Evolutionary conservation across 2,888 invertebrate species (phyloP).

Genomic region (Philhelius pedissequus): DNA sequence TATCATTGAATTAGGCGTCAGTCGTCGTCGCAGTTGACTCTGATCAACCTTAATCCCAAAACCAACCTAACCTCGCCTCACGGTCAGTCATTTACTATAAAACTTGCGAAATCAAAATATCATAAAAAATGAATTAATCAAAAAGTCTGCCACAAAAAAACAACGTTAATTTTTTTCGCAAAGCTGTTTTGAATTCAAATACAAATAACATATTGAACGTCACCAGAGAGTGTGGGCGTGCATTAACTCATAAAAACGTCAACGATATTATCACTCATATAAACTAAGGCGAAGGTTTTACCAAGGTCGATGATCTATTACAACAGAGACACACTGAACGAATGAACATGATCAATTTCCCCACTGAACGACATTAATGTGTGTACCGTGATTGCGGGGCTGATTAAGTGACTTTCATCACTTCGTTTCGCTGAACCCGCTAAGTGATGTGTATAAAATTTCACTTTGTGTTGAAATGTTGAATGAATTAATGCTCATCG

Average conservation of each 20-base stretch:
- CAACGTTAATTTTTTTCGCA: conserved; percentile 23
- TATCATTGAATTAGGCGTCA: conserved; percentile 32
- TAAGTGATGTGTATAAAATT: conserved; percentile 6
- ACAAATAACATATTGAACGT: conserved; percentile 18
- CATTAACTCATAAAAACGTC: conserved; percentile 21
- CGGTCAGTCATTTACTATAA: conserved; percentile 33
- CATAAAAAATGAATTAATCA: conserved; percentile 20
- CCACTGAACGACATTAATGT: conserved; percentile 33
- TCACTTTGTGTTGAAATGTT: conserved; percentile 45
- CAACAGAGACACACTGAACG: conserved; percentile 32
- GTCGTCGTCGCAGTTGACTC: conserved; percentile 13
- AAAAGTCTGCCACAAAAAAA: not conserved
- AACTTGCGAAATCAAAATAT: conserved; percentile 42
- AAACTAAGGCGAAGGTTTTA: conserved; percentile 66
- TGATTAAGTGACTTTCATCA: conserved; percentile 31
- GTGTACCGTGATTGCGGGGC: not conserved
- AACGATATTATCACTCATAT: not conserved
- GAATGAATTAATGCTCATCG: not conserved
- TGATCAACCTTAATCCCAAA: conserved; percentile 51
- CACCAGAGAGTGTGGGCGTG: conserved; percentile 40
- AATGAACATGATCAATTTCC: conserved; percentile 31
- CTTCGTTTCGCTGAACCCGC: not conserved
- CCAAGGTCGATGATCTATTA: conserved; percentile 66
- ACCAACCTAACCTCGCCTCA: conserved; percentile 46
- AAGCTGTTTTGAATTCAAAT: conserved; percentile 32